Base-by-base conservation (phyloP, 2,113 vertebrate species). In the Lepus americanus region DNA sequence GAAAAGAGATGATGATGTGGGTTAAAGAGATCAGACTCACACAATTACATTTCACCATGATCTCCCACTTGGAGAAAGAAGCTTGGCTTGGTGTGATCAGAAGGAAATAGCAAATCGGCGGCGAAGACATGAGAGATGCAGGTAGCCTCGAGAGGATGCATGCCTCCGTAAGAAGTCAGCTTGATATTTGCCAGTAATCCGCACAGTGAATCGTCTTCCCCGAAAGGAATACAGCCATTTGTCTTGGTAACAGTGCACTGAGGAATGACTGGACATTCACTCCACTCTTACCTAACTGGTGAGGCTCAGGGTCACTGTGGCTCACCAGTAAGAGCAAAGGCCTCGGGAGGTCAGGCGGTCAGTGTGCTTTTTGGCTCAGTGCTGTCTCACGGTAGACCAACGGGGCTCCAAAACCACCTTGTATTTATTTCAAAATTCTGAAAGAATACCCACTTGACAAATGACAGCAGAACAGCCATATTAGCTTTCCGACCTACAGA, bases 371-470 rank as follows among this genome's bases (percentile, higher is more conserved):
- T 73, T 44, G 55, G 70, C 23, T 3, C 6, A 29, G 49, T 12
- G 36, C 5, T 85, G 1, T 74, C 67, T 91, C 83, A 55, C n/a
- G 44, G 14, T 6, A 23, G 16, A 4, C 53, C 49, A 74, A 8
- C 7, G 17, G 36, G 29, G 19, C 89, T 49, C 51, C 49, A 82
- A 79, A 86, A 87, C 6, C 20, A 73, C 19, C 23, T 44, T 39
- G 39, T 53, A 53, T n/a, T 94, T 92, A 55, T 94, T 94, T 87
- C 59, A 44, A 87, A 59, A 74, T 79, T 96, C 55, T 12, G 74
- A 76, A 80, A 87, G 9, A 27, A 22, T 16, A 74, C 5, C 23
- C 51, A 8, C 13, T 74, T 51, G 61, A 70, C 19, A 93, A 51
- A 31, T 53, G 29, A 13, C 17, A 86, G 23, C 17, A 86, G 23